Conservation (phyloP, 1,140 invertebrate genomes). For the Drosophila bipectinata region DNA sequence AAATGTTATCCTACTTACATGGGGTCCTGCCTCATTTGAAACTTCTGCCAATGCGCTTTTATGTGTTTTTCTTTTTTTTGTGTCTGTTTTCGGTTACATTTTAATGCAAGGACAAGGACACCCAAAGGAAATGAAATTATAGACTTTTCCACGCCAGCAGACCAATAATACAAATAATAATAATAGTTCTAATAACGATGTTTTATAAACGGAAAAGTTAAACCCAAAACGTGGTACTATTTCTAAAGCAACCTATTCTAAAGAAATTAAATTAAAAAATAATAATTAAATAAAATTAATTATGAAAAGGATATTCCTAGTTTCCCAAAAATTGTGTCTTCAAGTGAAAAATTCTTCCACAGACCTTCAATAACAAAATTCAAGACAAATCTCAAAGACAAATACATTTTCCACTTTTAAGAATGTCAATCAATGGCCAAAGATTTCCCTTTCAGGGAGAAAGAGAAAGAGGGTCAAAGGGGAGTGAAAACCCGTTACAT, state of each 20-base stretch:
- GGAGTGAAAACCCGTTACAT: conserved; percentile 59
- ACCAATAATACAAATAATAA: conserved; percentile 36
- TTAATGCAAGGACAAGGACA: conserved; percentile 30
- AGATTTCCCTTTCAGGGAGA: neutral
- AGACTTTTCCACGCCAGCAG: conserved; percentile 35
- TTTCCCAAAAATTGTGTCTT: neutral
- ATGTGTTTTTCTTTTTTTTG: conserved; percentile 35
- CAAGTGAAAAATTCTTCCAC: neutral
- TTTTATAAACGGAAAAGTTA: conserved; percentile 42
- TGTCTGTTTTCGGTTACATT: conserved; percentile 27
- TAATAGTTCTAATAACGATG: conserved; percentile 24
- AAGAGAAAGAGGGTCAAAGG: neutral
- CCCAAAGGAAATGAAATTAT: conserved; percentile 54
- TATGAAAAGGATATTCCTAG: too few species aligned
- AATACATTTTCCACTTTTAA: conserved; percentile 58
- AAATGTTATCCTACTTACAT: conserved; percentile 77
- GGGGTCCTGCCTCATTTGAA: conserved; percentile 55
- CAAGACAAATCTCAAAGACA: conserved; percentile 64
- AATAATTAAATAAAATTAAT: neutral
- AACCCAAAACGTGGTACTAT: conserved; percentile 5
- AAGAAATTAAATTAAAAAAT: too few species aligned
- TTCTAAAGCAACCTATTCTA: neutral
- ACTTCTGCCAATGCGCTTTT: conserved; percentile 49
- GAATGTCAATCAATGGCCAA: conserved; percentile 35
- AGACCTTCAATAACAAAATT: conserved; percentile 8